Percentiles rank a stretch among this genome's conserved stretches.
phyloP scores from a whole-genome alignment of 2,888 invertebrate genomes.

The Dendrolimus houi region DNA sequence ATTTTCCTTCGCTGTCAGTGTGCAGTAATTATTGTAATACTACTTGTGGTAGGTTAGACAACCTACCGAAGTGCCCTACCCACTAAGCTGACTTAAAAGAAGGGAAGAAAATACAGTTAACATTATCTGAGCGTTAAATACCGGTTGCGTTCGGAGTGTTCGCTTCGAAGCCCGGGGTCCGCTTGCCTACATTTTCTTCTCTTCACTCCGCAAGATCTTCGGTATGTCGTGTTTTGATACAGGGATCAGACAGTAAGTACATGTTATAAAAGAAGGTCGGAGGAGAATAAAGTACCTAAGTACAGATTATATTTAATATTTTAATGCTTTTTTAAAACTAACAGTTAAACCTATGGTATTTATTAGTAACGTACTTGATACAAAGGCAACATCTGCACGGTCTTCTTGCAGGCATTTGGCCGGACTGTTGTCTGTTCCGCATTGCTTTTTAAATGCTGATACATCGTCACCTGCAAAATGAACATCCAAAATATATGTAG shows the following conservation, averaged over 20 bases:
- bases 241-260: too few species aligned
- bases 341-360: too few species aligned
- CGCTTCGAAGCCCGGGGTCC: neutral
- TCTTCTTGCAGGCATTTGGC: constrained; percentile 81
- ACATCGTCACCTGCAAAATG: constrained; percentile 45
- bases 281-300: too few species aligned
- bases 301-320: too few species aligned
- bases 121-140: neutral
- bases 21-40: too few species aligned
- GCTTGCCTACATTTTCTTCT: neutral
- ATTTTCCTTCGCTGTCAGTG: too few species aligned
- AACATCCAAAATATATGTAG: too few species aligned
- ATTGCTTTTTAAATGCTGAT: constrained; percentile 61
- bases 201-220: neutral
- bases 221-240: neutral
- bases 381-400: constrained; percentile 85
- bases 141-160: neutral
- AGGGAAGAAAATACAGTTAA: neutral
- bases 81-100: too few species aligned
- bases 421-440: constrained; percentile 71
- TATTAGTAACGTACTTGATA: constrained; percentile 59
- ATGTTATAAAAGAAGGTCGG: too few species aligned
- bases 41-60: too few species aligned
- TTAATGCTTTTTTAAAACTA: too few species aligned
- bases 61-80: too few species aligned